Evolutionary conservation across 1,140 invertebrate genomes (phyloP).

Genomic region (Sarcophaga peregrina): DNA sequence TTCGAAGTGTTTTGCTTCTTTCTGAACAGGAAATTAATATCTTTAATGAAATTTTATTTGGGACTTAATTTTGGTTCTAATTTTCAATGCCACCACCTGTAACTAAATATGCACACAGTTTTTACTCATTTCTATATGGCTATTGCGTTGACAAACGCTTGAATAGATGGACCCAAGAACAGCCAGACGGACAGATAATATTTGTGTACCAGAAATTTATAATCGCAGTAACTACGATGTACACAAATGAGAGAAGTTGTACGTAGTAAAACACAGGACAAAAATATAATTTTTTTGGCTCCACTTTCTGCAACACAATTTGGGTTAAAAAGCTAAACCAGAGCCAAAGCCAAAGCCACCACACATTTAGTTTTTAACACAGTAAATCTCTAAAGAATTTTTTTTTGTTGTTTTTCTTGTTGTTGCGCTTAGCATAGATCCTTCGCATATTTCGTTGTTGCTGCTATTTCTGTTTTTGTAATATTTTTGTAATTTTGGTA

Average conservation of each 20-base stretch:
- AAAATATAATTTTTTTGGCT: constrained; percentile 21
- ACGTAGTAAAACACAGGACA: not conserved
- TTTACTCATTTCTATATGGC: too few species aligned
- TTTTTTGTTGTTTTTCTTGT: not conserved
- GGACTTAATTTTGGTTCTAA: too few species aligned
- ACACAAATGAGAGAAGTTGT: too few species aligned
- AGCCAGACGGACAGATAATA: not conserved
- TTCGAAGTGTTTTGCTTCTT: too few species aligned
- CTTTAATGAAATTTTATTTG: too few species aligned
- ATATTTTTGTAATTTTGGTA: not conserved
- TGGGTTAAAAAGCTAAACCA: constrained; percentile 34
- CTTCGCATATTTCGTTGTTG: not conserved
- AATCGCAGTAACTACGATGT: not conserved
- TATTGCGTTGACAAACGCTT: not conserved
- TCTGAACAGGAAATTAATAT: too few species aligned
- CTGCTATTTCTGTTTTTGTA: not conserved
- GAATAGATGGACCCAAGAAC: not conserved
- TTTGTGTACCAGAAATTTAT: not conserved
- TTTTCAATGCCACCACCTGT: too few species aligned
- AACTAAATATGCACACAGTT: too few species aligned
- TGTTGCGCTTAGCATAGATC: not conserved
- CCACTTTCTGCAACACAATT: constrained; percentile 1
- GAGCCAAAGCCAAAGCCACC: not conserved
- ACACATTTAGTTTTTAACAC: constrained; percentile 33
- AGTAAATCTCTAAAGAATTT: constrained; percentile 37